Evolutionary conservation across 2,888 invertebrate genomes (phyloP).

Genomic region (Deroplatys truncata): DNA sequence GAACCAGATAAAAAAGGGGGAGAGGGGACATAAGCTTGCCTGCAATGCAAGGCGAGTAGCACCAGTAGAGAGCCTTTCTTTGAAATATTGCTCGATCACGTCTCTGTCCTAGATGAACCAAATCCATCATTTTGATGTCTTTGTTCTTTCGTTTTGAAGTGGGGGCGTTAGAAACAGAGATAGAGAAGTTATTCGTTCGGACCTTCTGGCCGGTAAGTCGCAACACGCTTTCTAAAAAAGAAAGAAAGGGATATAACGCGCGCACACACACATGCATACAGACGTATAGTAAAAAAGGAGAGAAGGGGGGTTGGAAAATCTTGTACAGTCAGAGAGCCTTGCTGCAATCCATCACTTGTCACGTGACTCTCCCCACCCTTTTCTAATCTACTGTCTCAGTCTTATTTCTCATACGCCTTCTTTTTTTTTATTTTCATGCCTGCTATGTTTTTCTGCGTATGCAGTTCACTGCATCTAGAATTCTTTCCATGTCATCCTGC

Average conservation of each 20-base stretch:
- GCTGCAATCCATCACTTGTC: slow-evolving; percentile 6
- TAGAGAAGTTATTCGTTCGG: background rate
- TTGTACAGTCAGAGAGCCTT: background rate
- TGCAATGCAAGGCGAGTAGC: background rate
- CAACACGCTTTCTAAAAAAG: background rate
- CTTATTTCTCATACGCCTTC: background rate
- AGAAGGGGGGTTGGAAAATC: background rate
- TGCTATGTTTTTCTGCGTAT: background rate
- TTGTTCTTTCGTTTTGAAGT: slow-evolving; percentile 40
- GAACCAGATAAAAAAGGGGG: background rate
- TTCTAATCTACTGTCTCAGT: background rate
- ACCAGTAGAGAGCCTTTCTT: background rate
- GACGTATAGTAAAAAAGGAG: background rate
- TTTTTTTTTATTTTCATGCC: background rate
- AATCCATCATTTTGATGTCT: slow-evolving; percentile 52
- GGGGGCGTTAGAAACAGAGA: background rate
- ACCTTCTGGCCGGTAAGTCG: background rate
- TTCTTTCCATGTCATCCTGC: background rate
- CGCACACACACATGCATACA: background rate
- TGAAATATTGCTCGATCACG: slow-evolving; percentile 52
- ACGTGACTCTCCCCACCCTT: background rate
- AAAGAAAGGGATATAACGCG: background rate
- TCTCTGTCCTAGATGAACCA: slow-evolving; percentile 50
- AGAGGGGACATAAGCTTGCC: background rate
- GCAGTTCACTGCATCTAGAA: background rate